Conservation (phyloP, 2,888 invertebrate species). For the Ophonus ardosiacus region DNA sequence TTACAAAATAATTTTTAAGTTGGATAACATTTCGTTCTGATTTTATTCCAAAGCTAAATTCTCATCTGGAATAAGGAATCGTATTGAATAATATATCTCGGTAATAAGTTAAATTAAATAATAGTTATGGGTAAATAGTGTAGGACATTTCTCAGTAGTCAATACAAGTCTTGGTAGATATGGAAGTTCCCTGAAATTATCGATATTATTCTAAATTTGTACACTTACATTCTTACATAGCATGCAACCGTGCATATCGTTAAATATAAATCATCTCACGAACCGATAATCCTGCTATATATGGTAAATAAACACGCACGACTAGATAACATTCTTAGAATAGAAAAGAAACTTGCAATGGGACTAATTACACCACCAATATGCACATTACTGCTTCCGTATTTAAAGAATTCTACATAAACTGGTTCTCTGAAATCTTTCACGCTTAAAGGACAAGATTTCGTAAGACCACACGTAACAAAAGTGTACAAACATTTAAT, state of each 20-base stretch:
- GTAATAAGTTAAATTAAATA: background rate
- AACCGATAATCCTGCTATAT: conserved; percentile 15
- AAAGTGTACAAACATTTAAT: background rate
- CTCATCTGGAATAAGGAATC: background rate
- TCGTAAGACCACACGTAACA: background rate
- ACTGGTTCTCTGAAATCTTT: background rate
- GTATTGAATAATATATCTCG: conserved; percentile 1
- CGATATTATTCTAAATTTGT: conserved; percentile 47
- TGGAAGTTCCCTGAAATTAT: conserved; percentile 25
- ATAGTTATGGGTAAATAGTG: background rate
- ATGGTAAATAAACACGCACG: conserved; percentile 42
- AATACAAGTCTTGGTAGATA: conserved; percentile 4
- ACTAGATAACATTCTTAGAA: background rate
- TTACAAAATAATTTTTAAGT: too few species aligned
- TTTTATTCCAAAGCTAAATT: background rate
- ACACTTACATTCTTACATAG: background rate
- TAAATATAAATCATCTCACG: conserved; percentile 42
- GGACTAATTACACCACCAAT: background rate
- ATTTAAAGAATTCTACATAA: background rate
- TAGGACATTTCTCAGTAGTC: background rate
- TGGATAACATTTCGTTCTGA: too few species aligned
- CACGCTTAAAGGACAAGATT: background rate
- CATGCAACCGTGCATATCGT: conserved; percentile 40
- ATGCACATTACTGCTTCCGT: background rate
- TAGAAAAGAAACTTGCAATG: conserved; percentile 16